These are phyloP conservation scores for Olivierus martensii DNA, from an alignment of 1,140 invertebrate species.

Conservation along the genomic window DNA sequence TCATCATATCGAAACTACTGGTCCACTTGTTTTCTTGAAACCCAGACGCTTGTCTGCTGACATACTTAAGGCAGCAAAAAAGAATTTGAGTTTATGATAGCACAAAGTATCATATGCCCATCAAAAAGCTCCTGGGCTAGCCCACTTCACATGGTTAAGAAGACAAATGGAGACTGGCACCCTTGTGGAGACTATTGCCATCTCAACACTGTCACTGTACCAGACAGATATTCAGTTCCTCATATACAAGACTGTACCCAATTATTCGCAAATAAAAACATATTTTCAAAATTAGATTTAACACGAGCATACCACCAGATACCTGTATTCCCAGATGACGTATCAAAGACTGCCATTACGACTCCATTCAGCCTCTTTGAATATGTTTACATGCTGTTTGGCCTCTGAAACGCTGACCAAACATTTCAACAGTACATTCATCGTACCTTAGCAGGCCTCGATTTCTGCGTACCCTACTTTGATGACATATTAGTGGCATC, in stretches of 20 bases:
- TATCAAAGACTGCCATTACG: slow-evolving; percentile 20
- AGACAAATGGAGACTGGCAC: slow-evolving; percentile 30
- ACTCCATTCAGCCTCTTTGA: slow-evolving; percentile 28
- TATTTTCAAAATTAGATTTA: slow-evolving; percentile 17
- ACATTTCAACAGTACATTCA: neutral
- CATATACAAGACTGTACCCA: slow-evolving; percentile 18
- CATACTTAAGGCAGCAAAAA: neutral
- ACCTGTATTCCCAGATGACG: slow-evolving; percentile 7
- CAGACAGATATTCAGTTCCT: slow-evolving; percentile 31
- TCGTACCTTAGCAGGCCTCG: neutral
- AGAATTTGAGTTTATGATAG: slow-evolving; percentile 21
- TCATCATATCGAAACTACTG: no score
- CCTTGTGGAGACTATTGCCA: slow-evolving; percentile 32
- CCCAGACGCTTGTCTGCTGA: no score
- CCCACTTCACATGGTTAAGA: no score
- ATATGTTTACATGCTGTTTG: slow-evolving; percentile 18
- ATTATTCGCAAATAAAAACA: slow-evolving; percentile 6
- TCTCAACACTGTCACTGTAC: slow-evolving; percentile 30
- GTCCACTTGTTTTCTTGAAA: no score
- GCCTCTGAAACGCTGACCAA: neutral
- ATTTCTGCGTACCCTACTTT: neutral
- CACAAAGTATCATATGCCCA: slow-evolving; percentile 24
- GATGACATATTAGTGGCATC: neutral
- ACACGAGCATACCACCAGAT: slow-evolving; percentile 20
- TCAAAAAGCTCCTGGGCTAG: slow-evolving; percentile 33